phyloP scores from a whole-genome alignment of 2,113 vertebrate genomes.

The Varanus salvator region DNA sequence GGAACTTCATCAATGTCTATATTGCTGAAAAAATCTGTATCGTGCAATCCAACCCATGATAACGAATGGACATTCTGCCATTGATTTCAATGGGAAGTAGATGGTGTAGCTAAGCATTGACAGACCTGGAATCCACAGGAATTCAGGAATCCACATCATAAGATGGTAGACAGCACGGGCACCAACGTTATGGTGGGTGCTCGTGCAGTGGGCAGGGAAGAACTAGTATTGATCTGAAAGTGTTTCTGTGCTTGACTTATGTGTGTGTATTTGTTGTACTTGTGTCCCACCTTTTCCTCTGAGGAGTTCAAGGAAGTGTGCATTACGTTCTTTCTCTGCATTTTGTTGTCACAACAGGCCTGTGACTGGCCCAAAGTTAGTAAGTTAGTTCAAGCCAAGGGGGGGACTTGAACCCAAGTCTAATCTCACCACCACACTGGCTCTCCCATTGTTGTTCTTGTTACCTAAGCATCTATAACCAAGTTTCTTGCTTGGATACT shows the following conservation, averaged over 20 bases:
- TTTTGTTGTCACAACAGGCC: no score
- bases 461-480: background rate
- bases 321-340: no score
- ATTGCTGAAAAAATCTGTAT: constrained; percentile 40
- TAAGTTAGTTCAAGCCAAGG: no score
- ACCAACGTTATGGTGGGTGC: background rate
- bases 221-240: background rate
- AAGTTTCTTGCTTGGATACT: background rate
- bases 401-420: no score
- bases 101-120: background rate
- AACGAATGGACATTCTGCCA: background rate
- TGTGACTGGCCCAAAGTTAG: no score
- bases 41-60: constrained; percentile 4
- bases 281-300: no score
- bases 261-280: background rate
- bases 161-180: background rate
- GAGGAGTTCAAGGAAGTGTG: no score
- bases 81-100: background rate
- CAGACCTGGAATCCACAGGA: background rate
- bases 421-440: no score
- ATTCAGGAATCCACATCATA: background rate
- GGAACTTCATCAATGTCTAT: constrained; percentile 39
- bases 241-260: background rate
- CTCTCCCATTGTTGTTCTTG: background rate
- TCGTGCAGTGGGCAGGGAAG: no score